Conservation (phyloP, 2,888 invertebrate genomes). For the Calephelis perditalis region DNA sequence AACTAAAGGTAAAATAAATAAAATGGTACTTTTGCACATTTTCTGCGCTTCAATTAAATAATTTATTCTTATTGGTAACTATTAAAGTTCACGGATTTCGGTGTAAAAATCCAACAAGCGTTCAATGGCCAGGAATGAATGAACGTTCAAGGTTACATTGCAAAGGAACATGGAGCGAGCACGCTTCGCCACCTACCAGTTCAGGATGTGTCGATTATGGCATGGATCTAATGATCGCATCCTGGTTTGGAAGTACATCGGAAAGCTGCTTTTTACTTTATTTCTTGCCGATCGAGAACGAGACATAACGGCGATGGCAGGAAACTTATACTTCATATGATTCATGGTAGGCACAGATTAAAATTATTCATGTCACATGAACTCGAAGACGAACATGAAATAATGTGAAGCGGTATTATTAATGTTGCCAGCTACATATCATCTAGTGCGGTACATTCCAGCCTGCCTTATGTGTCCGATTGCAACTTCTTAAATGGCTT, state of each 20-base stretch:
- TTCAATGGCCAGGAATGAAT: slow-evolving; percentile 43
- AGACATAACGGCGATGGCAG: slow-evolving; percentile 66
- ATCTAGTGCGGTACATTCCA: slow-evolving; percentile 24
- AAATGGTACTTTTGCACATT: too few species aligned
- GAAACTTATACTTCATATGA: slow-evolving; percentile 37
- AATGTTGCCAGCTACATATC: slow-evolving; percentile 24
- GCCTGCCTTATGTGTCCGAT: slow-evolving; percentile 25
- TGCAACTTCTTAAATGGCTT: slow-evolving; percentile 25
- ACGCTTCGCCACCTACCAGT: slow-evolving; percentile 69
- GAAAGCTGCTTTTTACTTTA: slow-evolving; percentile 59
- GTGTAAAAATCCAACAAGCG: not conserved
- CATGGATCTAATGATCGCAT: slow-evolving; percentile 70
- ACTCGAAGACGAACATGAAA: slow-evolving; percentile 26
- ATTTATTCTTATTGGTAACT: too few species aligned
- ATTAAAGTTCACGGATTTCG: too few species aligned
- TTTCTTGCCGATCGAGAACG: slow-evolving; percentile 64
- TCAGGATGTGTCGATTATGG: slow-evolving; percentile 74
- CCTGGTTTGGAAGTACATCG: slow-evolving; percentile 60
- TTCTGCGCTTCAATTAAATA: too few species aligned
- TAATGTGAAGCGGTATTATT: slow-evolving; percentile 26
- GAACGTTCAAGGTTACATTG: slow-evolving; percentile 36
- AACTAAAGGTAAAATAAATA: too few species aligned
- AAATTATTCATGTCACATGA: slow-evolving; percentile 29
- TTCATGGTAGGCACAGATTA: slow-evolving; percentile 31
- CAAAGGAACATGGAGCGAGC: slow-evolving; percentile 45